Evolutionary conservation across 1,140 invertebrate genomes (phyloP).

Genomic region (Homalodisca vitripennis): DNA sequence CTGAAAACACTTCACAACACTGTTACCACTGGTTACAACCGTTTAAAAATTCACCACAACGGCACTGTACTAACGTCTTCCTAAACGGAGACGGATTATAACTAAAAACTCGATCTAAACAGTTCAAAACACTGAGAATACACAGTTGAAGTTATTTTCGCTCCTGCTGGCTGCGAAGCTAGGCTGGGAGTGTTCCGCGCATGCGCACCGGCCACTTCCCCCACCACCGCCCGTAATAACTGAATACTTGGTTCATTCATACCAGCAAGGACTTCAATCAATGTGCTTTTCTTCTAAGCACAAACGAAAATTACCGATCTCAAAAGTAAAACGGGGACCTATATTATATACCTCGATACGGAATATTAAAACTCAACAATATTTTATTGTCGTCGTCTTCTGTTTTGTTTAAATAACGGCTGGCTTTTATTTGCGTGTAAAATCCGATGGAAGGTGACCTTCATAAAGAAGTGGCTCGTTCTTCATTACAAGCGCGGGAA

Average conservation of each 20-base stretch:
- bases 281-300: slow-evolving; percentile 25
- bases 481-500: slow-evolving; percentile 13
- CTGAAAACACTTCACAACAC: background rate
- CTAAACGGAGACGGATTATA: background rate
- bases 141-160: slow-evolving; percentile 24
- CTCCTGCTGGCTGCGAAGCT: background rate
- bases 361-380: too few relatives aligned
- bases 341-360: too few relatives aligned
- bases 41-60: background rate
- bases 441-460: slow-evolving; percentile 25
- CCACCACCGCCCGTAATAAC: slow-evolving; percentile 10
- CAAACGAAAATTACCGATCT: too few relatives aligned
- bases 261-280: slow-evolving; percentile 24
- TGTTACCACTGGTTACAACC: background rate
- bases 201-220: slow-evolving; percentile 14
- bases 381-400: too few relatives aligned
- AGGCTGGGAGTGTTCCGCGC: slow-evolving; percentile 20
- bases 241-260: slow-evolving; percentile 31
- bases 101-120: slow-evolving; percentile 19
- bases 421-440: too few relatives aligned
- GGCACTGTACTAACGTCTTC: background rate
- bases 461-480: background rate
- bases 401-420: too few relatives aligned
- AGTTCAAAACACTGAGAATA: background rate
- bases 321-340: too few relatives aligned